Evolutionary conservation across 2,797 vertebrate species (phyloP), one percentile per base, ranked within the genome.

Genomic region (Rhyacichthys aspro): DNA sequence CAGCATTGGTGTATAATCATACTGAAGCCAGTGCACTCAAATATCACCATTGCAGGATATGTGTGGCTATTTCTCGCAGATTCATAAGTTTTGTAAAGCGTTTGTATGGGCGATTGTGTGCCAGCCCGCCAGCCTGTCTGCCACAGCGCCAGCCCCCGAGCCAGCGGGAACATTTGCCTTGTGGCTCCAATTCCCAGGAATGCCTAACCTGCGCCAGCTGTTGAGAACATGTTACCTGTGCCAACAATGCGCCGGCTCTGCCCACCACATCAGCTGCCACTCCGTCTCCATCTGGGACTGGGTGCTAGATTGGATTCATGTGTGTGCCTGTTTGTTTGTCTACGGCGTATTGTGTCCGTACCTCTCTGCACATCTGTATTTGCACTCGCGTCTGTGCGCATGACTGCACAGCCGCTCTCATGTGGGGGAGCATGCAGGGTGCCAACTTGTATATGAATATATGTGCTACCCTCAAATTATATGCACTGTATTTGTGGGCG

Each of bases 121-220:
- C 92, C 94, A 94, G 95, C 91, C 93, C 91, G 94, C 90, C 83
- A 95, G 95, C 93, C 94, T 91, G 94, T 86, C 79, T 95, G 93
- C 94, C 84, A 92, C 92, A 90, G 92, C 87, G 89, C 90, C 91
- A 94, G 92, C 94, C 92, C 92, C 92, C 87, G 33, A 89, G 95
- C 95, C 94, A 96, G 95, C 93, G 92, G 92, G 94, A 98, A 96
- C 96, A 98, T 98, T 96, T 95, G 96, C 95, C 95, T 96, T 94
- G 95, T 95, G 96, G 95, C 95, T 94, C 93, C 94, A 97, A 97
- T 96, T 98, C 96, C 97, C 96, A 97, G 96, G 96, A 97, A 97
- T 95, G 95, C 93, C 95, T 96, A 98, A 98, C 96, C 96, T 96
- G 94, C 92, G 96, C 96, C 97, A 99, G 97, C 96, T 98, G 97